Percentiles rank a stretch among this genome's conserved stretches.
phyloP scores from a whole-genome alignment of 2,888 invertebrate genomes.

The Drosophila algonquin region DNA sequence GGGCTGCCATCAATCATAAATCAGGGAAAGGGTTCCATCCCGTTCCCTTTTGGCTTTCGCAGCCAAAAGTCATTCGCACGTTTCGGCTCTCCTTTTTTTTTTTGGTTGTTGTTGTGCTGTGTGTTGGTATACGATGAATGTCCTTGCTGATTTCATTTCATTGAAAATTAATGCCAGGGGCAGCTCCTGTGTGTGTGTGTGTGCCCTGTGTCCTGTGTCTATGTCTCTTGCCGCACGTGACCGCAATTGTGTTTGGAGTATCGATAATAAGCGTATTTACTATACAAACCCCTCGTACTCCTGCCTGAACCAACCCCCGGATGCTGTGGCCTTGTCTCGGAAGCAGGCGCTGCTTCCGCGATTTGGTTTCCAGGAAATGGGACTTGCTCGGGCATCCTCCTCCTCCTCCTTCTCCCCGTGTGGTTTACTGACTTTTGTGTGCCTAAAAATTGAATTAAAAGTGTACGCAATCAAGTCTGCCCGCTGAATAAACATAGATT shows the following conservation, averaged over 20 bases:
- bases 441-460: conserved; percentile 66
- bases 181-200: conserved; percentile 29
- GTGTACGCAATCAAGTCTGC: conserved; percentile 39
- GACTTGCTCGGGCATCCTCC: conserved; percentile 26
- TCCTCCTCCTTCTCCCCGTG: conserved; percentile 1
- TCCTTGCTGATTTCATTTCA: conserved; percentile 69
- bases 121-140: conserved; percentile 34
- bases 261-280: conserved; percentile 82
- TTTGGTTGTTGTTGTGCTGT: conserved; percentile 12
- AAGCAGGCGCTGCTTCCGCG: conserved; percentile 64
- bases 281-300: conserved; percentile 37
- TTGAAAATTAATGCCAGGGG: conserved; percentile 79
- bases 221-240: conserved; percentile 77
- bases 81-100: conserved; percentile 44
- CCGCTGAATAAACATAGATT: conserved; percentile 53
- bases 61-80: conserved; percentile 80
- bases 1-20: conserved; percentile 81
- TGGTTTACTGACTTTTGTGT: conserved; percentile 11
- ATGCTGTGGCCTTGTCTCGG: conserved; percentile 68
- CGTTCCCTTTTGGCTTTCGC: conserved; percentile 40
- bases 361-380: conserved; percentile 55
- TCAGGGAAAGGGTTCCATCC: conserved; percentile 61
- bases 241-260: conserved; percentile 82
- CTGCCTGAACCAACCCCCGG: conserved; percentile 45
- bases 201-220: conserved; percentile 10